phyloP scores from a whole-genome alignment of 2,797 vertebrate genomes.

The Gymnopithys bicolor region DNA sequence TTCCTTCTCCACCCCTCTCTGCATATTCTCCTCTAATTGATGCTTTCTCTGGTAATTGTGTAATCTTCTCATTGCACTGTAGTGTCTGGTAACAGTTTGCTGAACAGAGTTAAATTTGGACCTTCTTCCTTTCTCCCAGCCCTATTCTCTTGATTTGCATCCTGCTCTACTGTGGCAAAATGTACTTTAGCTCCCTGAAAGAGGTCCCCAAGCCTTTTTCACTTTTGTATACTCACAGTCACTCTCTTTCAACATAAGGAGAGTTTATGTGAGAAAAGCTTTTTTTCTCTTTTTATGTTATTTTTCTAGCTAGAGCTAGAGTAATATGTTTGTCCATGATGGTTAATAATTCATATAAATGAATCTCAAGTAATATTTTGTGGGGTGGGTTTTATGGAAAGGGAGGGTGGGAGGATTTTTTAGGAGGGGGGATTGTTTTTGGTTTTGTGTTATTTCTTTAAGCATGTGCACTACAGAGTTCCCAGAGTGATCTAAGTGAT shows the following conservation, averaged over 20 bases:
- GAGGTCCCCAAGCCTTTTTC: slow-evolving; percentile 13
- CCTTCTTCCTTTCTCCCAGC: neutral
- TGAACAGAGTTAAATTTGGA: slow-evolving; percentile 31
- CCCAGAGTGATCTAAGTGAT: neutral
- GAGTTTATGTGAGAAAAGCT: slow-evolving; percentile 20
- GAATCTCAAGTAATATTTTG: slow-evolving; percentile 56
- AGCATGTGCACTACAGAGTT: slow-evolving; percentile 63
- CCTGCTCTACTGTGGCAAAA: slow-evolving; percentile 24
- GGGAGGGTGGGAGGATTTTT: neutral
- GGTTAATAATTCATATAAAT: slow-evolving; percentile 53
- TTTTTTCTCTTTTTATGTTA: neutral
- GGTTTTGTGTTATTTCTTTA: slow-evolving; percentile 48
- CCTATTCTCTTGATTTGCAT: slow-evolving; percentile 4
- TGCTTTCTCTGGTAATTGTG: slow-evolving; percentile 13
- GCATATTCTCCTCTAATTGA: slow-evolving; percentile 4
- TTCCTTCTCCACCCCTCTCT: slow-evolving; percentile 7
- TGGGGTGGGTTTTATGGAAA: neutral
- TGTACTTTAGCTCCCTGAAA: slow-evolving; percentile 28
- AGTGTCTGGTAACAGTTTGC: slow-evolving; percentile 44
- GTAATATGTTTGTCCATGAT: slow-evolving; percentile 31
- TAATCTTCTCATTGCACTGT: slow-evolving; percentile 50
- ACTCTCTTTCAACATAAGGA: neutral
- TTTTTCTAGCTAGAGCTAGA: slow-evolving; percentile 62
- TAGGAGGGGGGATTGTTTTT: neutral
- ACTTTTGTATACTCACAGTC: neutral